phyloP scores from a whole-genome alignment of 2,888 invertebrate genomes.

The Tetropium fuscum region DNA sequence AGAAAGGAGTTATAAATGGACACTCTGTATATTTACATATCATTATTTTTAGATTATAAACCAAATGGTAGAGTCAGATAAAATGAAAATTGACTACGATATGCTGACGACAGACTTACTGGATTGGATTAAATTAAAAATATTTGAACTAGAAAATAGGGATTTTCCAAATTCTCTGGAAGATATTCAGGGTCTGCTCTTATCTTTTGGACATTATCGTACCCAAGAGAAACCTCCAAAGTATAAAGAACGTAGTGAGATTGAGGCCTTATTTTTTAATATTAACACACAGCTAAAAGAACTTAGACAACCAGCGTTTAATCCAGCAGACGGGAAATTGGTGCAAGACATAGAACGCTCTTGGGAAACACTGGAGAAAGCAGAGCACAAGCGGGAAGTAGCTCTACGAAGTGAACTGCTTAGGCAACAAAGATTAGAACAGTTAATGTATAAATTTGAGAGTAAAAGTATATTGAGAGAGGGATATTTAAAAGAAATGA shows the following conservation, averaged over 20 bases:
- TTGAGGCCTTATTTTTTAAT: slow-evolving; percentile 95
- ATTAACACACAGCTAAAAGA: slow-evolving; percentile 97
- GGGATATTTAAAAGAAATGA: slow-evolving; percentile 98
- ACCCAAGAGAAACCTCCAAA: slow-evolving; percentile 98
- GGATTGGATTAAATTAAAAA: slow-evolving; percentile 94
- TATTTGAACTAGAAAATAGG: slow-evolving; percentile 83
- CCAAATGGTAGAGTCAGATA: slow-evolving; percentile 95
- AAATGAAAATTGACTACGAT: slow-evolving; percentile 91
- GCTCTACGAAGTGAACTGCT: slow-evolving; percentile 91
- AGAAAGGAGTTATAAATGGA: no score
- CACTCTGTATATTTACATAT: no score
- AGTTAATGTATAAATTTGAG: slow-evolving; percentile 95
- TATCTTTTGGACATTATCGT: slow-evolving; percentile 94
- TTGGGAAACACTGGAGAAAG: slow-evolving; percentile 92
- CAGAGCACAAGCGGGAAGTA: slow-evolving; percentile 94
- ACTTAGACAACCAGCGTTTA: slow-evolving; percentile 88
- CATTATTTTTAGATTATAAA: slow-evolving; percentile 83
- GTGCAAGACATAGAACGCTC: slow-evolving; percentile 96
- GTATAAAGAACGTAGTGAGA: slow-evolving; percentile 96
- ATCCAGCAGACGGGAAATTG: slow-evolving; percentile 88
- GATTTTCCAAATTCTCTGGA: slow-evolving; percentile 95
- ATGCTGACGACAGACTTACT: slow-evolving; percentile 85
- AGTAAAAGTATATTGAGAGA: slow-evolving; percentile 95
- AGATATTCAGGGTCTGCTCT: slow-evolving; percentile 91
- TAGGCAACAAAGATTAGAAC: slow-evolving; percentile 93